Evolutionary conservation across 2,113 vertebrate genomes (phyloP), one percentile per base, ranked within the genome.

Genomic region (Mungos mungo): DNA sequence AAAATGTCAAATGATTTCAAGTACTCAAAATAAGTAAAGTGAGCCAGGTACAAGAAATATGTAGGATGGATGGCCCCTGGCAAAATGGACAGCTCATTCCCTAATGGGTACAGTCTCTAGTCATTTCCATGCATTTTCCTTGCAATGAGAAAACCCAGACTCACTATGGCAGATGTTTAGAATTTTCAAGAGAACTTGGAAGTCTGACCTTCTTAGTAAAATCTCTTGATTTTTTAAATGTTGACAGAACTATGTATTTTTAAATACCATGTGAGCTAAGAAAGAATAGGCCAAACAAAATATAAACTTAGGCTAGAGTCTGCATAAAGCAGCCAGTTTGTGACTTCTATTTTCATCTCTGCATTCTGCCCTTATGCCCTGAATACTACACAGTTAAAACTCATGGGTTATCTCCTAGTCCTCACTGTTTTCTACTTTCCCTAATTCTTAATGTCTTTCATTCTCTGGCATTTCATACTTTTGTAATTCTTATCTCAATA

Each of bases 1-100:
- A 76, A 96, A 97, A 92, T 92, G 54, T 68, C 77, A 90, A 96
- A 92, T 87, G 50, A 80, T 50, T 71, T 13, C 50, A 89, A 2
- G 16, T 54, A 41, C 29, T 52, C 88, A 80, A 92, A 95, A 54
- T 54, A 52, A 88, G 57, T 69, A 50, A 95, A 69, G 12, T n/a
- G 29, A 97, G 5, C 41, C 29, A 90, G 23, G 19, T 88, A 33
- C 88, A 87, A 72, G 41, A 79, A 74, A 86, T 54, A 54, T n/a
- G 83, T 87, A 66, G 7, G 19, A 94, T 18, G 2, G 65, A 69
- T 72, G 45, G 3, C 89, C 69, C 52, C 90, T 71, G 38, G 65
- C 16, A 88, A 92, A 95, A 87, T 23, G 60, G n/a, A 81, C n/a
- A 88, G n/a, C 14, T 33, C 14, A 54, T 63, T 27, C 13, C 52